Percentiles rank a stretch among this genome's conserved stretches.
These are phyloP conservation scores for Malurus leucopterus DNA, from an alignment of 2,797 vertebrate genomes.

Conservation along the genomic window DNA sequence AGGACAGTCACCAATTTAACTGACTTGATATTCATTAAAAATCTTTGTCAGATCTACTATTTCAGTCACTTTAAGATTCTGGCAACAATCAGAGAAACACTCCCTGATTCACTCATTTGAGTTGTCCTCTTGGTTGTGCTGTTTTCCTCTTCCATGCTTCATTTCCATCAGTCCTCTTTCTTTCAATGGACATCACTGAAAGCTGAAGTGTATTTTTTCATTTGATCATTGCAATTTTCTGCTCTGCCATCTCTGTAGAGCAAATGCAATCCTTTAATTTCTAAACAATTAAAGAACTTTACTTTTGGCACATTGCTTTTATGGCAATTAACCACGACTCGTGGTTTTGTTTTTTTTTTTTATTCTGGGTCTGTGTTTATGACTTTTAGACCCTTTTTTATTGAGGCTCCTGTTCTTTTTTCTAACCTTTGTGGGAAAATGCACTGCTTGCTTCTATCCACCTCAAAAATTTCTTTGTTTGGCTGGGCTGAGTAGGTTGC, in stretches of 20 bases:
- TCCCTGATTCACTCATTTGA: not conserved
- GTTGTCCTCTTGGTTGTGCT: not conserved
- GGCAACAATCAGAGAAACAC: not conserved
- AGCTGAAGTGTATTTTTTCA: not conserved
- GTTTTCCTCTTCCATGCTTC: not conserved
- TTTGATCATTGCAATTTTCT: not conserved
- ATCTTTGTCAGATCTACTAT: not conserved
- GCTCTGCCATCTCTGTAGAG: not conserved
- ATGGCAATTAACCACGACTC: not conserved
- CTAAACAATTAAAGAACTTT: not conserved
- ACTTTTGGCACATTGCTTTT: not conserved
- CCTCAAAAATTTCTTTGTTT: slow-evolving; percentile 3
- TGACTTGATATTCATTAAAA: not conserved
- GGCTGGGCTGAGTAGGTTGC: not conserved
- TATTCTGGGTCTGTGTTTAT: not conserved
- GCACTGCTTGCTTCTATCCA: not conserved
- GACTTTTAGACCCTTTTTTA: not conserved
- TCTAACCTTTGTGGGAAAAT: not conserved
- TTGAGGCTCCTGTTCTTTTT: not conserved
- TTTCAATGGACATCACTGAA: not conserved
- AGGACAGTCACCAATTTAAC: not conserved
- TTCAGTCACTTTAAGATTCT: not conserved
- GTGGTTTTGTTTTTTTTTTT: rapidly evolving
- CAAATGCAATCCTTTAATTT: not conserved
- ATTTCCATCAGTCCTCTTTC: not conserved